These are phyloP conservation scores for Syngnathoides biaculeatus DNA, from an alignment of 2,113 vertebrate genomes.

Conservation along the genomic window DNA sequence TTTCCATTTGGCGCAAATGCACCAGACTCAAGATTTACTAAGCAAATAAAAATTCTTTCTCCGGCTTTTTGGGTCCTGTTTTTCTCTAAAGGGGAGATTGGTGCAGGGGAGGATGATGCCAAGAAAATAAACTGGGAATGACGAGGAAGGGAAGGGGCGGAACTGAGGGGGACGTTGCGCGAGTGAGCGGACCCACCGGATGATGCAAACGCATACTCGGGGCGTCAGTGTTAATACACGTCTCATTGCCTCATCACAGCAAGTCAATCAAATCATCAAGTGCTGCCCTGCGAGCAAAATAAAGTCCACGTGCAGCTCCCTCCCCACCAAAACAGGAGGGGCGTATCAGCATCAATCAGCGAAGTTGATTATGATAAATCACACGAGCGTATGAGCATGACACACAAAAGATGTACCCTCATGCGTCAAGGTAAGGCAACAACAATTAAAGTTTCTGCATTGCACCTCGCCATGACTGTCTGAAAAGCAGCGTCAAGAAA, in stretches of 20 bases:
- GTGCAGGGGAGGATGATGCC: conserved; percentile 11
- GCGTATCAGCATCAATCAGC: conserved; percentile 66
- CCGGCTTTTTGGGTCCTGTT: conserved; percentile 45
- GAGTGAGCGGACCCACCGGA: conserved; percentile 32
- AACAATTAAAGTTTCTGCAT: conserved; percentile 60
- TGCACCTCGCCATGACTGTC: conserved; percentile 57
- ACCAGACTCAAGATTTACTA: conserved; percentile 52
- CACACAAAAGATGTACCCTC: background rate
- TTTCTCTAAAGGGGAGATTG: conserved; percentile 34
- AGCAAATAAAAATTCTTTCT: conserved; percentile 60
- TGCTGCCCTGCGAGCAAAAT: conserved; percentile 42
- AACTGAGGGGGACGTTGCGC: conserved; percentile 11
- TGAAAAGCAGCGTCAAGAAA: conserved; percentile 61
- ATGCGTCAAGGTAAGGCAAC: conserved; percentile 45
- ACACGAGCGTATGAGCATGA: conserved; percentile 1
- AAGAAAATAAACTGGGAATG: conserved; percentile 57
- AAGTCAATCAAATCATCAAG: conserved; percentile 66
- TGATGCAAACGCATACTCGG: conserved; percentile 63
- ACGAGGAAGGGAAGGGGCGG: conserved; percentile 33
- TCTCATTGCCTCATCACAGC: conserved; percentile 58
- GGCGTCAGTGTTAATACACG: conserved; percentile 58
- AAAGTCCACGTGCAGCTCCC: conserved; percentile 18
- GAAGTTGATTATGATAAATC: conserved; percentile 62
- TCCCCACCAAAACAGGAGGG: conserved; percentile 44
- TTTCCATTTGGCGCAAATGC: conserved; percentile 57